A percentile compares a stretch with the other conserved stretches of the same genome.
Evolutionary conservation across 2,888 invertebrate genomes (phyloP).

Genomic region (Deroplatys truncata): DNA sequence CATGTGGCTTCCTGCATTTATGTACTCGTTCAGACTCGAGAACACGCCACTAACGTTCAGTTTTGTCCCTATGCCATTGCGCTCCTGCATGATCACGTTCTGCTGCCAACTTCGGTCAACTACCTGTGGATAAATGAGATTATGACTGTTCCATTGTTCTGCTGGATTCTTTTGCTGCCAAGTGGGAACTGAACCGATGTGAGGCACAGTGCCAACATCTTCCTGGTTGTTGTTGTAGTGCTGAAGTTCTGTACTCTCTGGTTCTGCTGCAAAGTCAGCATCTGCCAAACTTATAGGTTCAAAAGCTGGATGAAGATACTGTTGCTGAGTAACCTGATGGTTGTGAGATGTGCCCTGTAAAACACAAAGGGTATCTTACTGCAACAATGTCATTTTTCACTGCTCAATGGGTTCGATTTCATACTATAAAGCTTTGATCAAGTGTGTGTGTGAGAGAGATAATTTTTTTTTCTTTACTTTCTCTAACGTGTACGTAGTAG

Average conservation of each 20-base stretch:
- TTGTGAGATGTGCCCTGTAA: constrained; percentile 8
- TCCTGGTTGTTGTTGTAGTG: neutral
- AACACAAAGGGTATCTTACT: neutral
- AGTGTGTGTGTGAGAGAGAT: too few species aligned
- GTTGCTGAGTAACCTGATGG: constrained; percentile 32
- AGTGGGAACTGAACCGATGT: neutral
- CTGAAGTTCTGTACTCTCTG: neutral
- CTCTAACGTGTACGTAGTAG: too few species aligned
- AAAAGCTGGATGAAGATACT: constrained; percentile 37
- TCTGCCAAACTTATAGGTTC: constrained; percentile 39
- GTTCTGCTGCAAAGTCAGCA: constrained; percentile 37
- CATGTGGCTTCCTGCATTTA: constrained; percentile 43
- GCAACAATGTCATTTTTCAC: neutral
- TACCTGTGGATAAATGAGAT: neutral
- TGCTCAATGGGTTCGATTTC: neutral
- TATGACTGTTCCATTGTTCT: neutral
- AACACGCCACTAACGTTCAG: constrained; percentile 60
- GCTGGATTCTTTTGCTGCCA: neutral
- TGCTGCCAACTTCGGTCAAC: constrained; percentile 1
- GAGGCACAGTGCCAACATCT: neutral
- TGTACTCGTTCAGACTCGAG: constrained; percentile 59
- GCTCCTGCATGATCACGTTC: neutral
- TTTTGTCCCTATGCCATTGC: constrained; percentile 34
- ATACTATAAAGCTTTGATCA: too few species aligned
- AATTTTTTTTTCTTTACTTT: too few species aligned